Base-by-base conservation (phyloP, 2,797 vertebrate genomes). In the Merluccius polli region DNA sequence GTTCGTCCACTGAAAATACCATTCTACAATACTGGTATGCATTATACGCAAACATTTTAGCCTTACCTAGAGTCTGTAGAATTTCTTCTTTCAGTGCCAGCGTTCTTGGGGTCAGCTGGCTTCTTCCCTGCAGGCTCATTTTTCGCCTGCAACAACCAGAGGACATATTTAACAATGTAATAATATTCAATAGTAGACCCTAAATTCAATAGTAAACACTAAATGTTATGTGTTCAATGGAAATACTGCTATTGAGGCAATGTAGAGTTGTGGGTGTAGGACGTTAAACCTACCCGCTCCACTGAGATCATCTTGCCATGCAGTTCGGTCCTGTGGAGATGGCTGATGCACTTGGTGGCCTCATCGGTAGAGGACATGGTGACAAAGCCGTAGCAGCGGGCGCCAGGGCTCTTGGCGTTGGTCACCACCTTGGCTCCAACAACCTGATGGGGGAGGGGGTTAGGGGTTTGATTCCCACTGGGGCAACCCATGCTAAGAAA, bases 221-320 rank as follows among this genome's bases (percentile, higher is more conserved):
- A 15, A 41, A 16, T 16, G 38, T 41, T 41, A 41, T 41, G 44
- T 4, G 44, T 21, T 18, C 44, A 21, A 48, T 6, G 44, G 44
- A 21, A 8, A 8, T 3, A 35, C 33, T 35, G 33, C 33, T 3
- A 48, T 48, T 1, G 16, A 41, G 1, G 33, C 3, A 3, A 3
- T 35, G 33, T 21, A 16, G 44, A 13, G 44, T 21, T 48, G 52
- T 24, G 10, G n/a, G 59, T 4, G 59, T 13, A 65, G 24, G 59
- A 3, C 59, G 24, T 27, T 0, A 27, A 16, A 78, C 94, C 86
- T 48, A 97, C 98, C 91, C 93, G 94, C 87, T 99, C 98, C 75
- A 99, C 97, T 18, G 98, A 99, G 89, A 99, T 98, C 98, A 99
- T 99, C 81, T 94, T 94, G 16, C 98, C 98, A 0, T 99, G 98